phyloP scores from a whole-genome alignment of 2,113 vertebrate genomes.

The Ceyx melanurus region DNA sequence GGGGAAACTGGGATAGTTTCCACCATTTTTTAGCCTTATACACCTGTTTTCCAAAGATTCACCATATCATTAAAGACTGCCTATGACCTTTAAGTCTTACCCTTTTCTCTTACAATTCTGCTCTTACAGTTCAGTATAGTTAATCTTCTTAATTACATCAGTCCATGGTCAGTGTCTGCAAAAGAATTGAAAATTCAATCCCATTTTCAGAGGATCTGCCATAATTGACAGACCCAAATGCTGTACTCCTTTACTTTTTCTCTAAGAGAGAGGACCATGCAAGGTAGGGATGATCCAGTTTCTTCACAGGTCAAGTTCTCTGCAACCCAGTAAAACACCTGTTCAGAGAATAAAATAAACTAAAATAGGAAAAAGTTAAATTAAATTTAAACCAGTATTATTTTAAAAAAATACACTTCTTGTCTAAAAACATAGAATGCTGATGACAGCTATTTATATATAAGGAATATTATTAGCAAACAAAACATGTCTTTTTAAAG shows the following conservation, averaged over 20 bases:
- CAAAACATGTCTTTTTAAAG: background rate
- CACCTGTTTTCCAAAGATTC: background rate
- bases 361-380: too few relatives aligned
- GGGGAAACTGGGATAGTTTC: background rate
- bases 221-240: background rate
- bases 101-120: background rate
- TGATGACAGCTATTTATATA: background rate
- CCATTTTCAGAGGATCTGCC: background rate
- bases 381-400: background rate
- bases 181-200: background rate
- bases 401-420: background rate
- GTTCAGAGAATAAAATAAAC: background rate
- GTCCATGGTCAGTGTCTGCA: background rate
- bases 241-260: background rate
- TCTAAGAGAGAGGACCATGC: background rate
- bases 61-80: background rate
- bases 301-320: background rate
- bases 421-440: background rate
- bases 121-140: background rate
- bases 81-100: background rate
- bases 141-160: background rate
- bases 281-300: background rate
- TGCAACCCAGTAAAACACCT: background rate
- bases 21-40: background rate
- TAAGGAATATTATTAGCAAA: background rate